Conservation (phyloP, 2,888 invertebrate species). For the Cyaniris semiargus region DNA sequence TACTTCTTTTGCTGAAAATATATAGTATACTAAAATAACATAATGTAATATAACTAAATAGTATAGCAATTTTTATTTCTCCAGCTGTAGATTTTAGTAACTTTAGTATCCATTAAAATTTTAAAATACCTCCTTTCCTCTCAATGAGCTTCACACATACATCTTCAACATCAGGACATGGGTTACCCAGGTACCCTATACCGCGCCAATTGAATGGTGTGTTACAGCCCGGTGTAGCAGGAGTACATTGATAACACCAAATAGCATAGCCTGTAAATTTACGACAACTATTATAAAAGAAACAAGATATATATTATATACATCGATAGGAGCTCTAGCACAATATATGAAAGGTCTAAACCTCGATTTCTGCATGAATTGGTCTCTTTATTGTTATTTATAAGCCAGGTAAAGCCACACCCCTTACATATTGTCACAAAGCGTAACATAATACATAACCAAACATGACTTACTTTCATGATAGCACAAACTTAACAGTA, state of each 20-base stretch:
- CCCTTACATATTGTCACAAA: slow-evolving; percentile 30
- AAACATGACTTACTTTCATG: slow-evolving; percentile 40
- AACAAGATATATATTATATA: not conserved
- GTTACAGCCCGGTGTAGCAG: slow-evolving; percentile 93
- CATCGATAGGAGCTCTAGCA: not conserved
- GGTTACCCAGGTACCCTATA: slow-evolving; percentile 86
- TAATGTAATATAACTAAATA: not conserved
- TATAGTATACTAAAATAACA: not conserved
- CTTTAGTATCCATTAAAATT: not conserved
- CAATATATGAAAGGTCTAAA: not conserved
- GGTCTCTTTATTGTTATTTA: slow-evolving; percentile 9
- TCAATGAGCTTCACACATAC: slow-evolving; percentile 95
- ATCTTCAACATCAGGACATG: slow-evolving; percentile 91
- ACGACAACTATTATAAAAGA: slow-evolving; percentile 14
- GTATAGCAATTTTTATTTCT: not conserved
- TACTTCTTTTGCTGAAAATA: slow-evolving; percentile 84
- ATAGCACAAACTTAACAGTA: slow-evolving; percentile 35
- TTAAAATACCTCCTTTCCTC: slow-evolving; percentile 86
- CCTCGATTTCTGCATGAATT: not conserved
- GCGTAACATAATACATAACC: not conserved
- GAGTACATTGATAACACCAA: slow-evolving; percentile 94
- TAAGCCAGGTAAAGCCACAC: slow-evolving; percentile 40
- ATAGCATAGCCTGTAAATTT: slow-evolving; percentile 78
- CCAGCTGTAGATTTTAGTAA: not conserved
- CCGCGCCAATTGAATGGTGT: slow-evolving; percentile 91